Evolutionary conservation across 1,140 invertebrate genomes (phyloP).

Genomic region (Eupeodes corollae): DNA sequence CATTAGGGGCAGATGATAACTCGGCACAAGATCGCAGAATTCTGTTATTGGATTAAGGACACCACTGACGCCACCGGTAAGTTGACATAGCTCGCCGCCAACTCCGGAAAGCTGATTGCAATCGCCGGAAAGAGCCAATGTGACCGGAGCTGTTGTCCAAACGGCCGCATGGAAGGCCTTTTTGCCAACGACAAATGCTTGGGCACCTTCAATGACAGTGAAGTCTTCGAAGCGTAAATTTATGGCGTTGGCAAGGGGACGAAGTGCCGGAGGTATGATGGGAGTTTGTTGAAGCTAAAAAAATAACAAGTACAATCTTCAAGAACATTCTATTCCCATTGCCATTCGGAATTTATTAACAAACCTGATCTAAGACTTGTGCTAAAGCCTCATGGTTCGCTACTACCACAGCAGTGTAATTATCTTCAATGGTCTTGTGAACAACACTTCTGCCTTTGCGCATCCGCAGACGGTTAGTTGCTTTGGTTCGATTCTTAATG

Average conservation of each 20-base stretch:
- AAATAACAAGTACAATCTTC: not conserved
- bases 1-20: conserved; percentile 43
- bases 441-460: conserved; percentile 65
- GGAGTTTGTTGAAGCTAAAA: conserved; percentile 55
- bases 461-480: conserved; percentile 53
- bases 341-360: not conserved
- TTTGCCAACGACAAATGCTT: conserved; percentile 49
- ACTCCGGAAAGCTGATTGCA: conserved; percentile 40
- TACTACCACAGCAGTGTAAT: conserved; percentile 77
- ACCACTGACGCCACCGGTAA: conserved; percentile 30
- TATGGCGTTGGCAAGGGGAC: conserved; percentile 56
- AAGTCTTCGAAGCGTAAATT: conserved; percentile 61
- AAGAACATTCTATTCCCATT: not conserved
- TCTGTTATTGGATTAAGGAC: conserved; percentile 59
- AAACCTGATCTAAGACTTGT: conserved; percentile 71
- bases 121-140: conserved; percentile 56
- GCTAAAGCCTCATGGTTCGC: conserved; percentile 78
- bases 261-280: conserved; percentile 49
- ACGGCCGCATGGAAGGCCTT: conserved; percentile 58
- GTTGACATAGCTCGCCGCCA: conserved; percentile 35
- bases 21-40: conserved; percentile 62
- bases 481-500: conserved; percentile 30
- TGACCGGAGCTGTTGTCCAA: conserved; percentile 55
- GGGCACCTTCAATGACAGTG: conserved; percentile 41
- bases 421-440: conserved; percentile 72